Conservation (phyloP, 2,113 vertebrate genomes). For the Crotalus helleri region DNA sequence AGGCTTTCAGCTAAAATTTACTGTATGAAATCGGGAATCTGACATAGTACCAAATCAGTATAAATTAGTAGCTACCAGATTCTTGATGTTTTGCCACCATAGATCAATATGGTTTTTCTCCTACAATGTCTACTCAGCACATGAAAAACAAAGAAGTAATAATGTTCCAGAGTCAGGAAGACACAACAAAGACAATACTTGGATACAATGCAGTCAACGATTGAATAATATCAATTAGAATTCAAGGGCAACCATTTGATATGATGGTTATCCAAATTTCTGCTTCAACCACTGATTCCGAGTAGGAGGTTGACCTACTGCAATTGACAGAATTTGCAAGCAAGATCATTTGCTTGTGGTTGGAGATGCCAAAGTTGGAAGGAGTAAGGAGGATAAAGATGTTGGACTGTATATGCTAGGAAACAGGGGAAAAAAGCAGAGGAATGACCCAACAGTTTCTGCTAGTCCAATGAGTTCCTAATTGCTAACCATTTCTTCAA, state of each 20-base stretch:
- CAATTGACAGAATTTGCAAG: background rate
- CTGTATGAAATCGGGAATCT: background rate
- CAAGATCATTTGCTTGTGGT: background rate
- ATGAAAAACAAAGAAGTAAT: background rate
- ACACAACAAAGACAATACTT: background rate
- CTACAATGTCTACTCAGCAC: background rate
- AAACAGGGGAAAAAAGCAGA: background rate
- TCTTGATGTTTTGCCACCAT: background rate
- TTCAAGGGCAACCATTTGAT: background rate
- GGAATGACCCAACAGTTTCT: background rate
- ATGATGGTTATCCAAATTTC: background rate
- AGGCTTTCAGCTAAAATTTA: background rate
- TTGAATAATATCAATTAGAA: background rate
- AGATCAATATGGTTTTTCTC: background rate
- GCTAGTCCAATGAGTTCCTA: background rate
- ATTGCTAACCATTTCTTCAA: background rate
- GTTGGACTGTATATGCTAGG: background rate
- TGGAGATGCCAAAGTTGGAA: background rate
- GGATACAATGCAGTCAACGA: background rate
- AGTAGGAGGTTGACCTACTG: background rate
- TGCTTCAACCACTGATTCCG: background rate
- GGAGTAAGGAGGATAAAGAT: background rate
- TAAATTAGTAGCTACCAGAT: background rate
- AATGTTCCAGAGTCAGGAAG: background rate
- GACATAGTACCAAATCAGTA: background rate